These are phyloP conservation scores for Parnassius mnemosyne DNA, from an alignment of 2,888 invertebrate species.

Conservation along the genomic window DNA sequence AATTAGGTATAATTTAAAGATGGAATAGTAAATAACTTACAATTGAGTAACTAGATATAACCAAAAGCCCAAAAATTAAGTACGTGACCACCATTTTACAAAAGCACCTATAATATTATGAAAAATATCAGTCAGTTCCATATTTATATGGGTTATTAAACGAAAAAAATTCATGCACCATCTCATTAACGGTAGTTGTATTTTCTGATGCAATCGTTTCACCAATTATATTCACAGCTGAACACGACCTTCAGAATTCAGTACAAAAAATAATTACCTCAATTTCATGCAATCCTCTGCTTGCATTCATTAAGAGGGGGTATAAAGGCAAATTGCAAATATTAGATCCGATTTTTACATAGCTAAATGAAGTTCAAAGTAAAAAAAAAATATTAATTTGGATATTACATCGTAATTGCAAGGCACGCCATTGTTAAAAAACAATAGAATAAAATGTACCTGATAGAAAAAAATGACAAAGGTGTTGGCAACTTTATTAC, in stretches of 20 bases:
- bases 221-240: conserved; percentile 24
- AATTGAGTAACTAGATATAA: conserved; percentile 6
- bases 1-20: background rate
- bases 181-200: conserved; percentile 13
- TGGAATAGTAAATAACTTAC: conserved; percentile 7
- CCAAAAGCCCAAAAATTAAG: conserved; percentile 1
- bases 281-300: conserved; percentile 2
- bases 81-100: conserved; percentile 6
- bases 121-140: conserved; percentile 6
- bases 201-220: conserved; percentile 12
- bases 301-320: background rate
- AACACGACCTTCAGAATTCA: conserved; percentile 20
- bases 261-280: conserved; percentile 16
- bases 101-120: background rate
- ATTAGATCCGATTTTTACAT: no score
- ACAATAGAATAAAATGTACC: no score
- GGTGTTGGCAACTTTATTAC: no score
- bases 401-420: no score
- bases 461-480: no score
- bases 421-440: no score
- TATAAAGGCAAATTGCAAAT: no score
- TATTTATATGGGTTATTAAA: conserved; percentile 18
- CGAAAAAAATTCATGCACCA: conserved; percentile 15
- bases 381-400: no score
- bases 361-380: no score